Base-by-base conservation (phyloP, 2,113 vertebrate genomes). In the Microcebus ravelobensis region DNA sequence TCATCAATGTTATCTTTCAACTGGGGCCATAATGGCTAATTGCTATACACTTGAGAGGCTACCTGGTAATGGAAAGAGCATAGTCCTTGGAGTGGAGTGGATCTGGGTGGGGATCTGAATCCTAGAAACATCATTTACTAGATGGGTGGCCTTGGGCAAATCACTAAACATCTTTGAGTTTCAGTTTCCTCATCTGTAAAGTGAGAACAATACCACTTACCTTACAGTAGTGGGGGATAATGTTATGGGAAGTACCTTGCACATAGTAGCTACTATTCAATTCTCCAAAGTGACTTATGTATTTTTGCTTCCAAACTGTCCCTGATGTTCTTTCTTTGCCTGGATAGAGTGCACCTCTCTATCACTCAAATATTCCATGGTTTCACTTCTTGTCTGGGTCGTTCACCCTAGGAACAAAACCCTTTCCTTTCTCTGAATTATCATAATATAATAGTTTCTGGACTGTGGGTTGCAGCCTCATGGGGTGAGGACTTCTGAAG, bases 241-340 rank as follows among this genome's bases (percentile, higher is more conserved):
- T 45, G 27, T 57, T 8, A 36, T 31, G 2, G 17, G 23, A 80
- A 94, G 23, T 36, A 65, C 42, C 52, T 95, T 36, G 39, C 12
- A 68, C 34, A n/a, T 5, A 68, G 34, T 59, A 83, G 70, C 67
- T 70, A 73, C 50, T 68, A 71, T 71, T 84, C 25, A 45, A 31
- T 70, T 91, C 27, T 89, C 86, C 82, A 48, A 39, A 94, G 59
- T 77, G 63, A 85, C 20, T 20, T 85, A 42, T 80, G 6, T n/a
- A 73, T 81, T 95, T 95, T 55, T 86, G 23, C 42, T 57, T 71
- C 68, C 42, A 59, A 20, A 81, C n/a, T 88, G 84, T 94, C 73
- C 45, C 18, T 77, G 4, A 6, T 31, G 21, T 17, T 85, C 45
- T 65, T 8, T 90, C 63, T 94, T 29, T 73, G 52, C 48, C 5